Percentiles rank a stretch among this genome's conserved stretches.
Conservation (phyloP, 2,888 invertebrate genomes). For the Sussaba pulchella region DNA sequence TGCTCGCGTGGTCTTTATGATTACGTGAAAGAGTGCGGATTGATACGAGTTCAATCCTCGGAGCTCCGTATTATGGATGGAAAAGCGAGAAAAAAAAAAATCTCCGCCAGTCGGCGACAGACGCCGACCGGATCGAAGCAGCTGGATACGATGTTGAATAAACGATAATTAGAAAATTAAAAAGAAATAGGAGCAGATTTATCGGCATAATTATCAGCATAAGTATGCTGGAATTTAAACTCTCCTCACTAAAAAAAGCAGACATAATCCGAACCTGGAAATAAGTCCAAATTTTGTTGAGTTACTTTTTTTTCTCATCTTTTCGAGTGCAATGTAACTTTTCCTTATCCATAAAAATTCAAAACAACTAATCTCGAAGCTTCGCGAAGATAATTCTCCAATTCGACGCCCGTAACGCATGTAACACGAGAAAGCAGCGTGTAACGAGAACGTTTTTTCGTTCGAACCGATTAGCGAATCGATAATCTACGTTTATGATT, state of each 20-base stretch:
- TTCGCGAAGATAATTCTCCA: too few relatives aligned
- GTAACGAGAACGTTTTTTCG: not conserved
- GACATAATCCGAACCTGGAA: too few relatives aligned
- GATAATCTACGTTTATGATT: slow-evolving; percentile 33
- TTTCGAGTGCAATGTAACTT: too few relatives aligned
- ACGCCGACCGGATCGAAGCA: not conserved
- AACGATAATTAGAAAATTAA: not conserved
- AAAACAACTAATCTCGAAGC: too few relatives aligned
- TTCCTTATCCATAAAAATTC: too few relatives aligned
- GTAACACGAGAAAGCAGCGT: slow-evolving; percentile 24
- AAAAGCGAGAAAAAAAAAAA: not conserved
- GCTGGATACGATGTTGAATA: not conserved
- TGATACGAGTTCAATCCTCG: slow-evolving; percentile 61
- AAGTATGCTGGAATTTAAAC: too few relatives aligned
- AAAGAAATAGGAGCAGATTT: too few relatives aligned
- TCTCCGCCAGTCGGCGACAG: not conserved
- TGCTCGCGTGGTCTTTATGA: slow-evolving; percentile 38
- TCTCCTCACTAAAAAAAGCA: too few relatives aligned
- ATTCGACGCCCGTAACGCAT: not conserved
- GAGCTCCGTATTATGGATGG: slow-evolving; percentile 30
- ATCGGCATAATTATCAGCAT: too few relatives aligned
- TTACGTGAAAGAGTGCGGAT: slow-evolving; percentile 65
- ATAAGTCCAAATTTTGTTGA: too few relatives aligned
- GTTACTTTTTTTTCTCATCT: too few relatives aligned
- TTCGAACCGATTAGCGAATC: slow-evolving; percentile 25